These are phyloP conservation scores for Barnardius zonarius DNA, from an alignment of 2,113 vertebrate genomes.

Conservation along the genomic window DNA sequence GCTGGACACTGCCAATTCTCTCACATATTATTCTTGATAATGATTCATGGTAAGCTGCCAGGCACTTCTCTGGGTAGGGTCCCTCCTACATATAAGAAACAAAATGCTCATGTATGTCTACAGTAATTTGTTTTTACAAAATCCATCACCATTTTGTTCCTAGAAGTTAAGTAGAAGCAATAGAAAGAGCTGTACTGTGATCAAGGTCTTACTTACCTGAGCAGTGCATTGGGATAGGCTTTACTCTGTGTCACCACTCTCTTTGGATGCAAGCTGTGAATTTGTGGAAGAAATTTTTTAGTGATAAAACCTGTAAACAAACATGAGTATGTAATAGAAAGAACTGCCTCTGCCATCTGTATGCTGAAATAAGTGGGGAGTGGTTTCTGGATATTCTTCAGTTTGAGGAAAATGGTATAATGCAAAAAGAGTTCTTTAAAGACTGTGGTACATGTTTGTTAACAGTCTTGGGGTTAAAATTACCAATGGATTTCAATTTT, in stretches of 20 bases:
- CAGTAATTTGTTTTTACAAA: neutral
- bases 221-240: neutral
- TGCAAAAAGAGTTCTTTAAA: neutral
- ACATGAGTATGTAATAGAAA: neutral
- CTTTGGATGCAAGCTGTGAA: neutral
- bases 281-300: neutral
- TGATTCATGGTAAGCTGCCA: neutral
- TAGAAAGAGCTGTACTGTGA: neutral
- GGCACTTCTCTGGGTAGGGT: neutral
- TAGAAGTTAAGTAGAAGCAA: neutral
- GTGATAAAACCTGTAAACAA: neutral
- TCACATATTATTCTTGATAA: neutral
- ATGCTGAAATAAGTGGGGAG: neutral
- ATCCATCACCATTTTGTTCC: neutral
- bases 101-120: neutral
- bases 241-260: neutral
- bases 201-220: neutral
- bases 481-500: neutral
- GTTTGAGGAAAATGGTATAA: neutral
- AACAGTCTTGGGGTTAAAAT: neutral
- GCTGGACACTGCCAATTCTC: neutral
- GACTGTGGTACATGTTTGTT: neutral
- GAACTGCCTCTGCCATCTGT: neutral
- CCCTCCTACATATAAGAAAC: neutral
- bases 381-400: neutral